Base-by-base conservation (phyloP, 2,888 invertebrate genomes). In the Nipponacmea schrenckii region DNA sequence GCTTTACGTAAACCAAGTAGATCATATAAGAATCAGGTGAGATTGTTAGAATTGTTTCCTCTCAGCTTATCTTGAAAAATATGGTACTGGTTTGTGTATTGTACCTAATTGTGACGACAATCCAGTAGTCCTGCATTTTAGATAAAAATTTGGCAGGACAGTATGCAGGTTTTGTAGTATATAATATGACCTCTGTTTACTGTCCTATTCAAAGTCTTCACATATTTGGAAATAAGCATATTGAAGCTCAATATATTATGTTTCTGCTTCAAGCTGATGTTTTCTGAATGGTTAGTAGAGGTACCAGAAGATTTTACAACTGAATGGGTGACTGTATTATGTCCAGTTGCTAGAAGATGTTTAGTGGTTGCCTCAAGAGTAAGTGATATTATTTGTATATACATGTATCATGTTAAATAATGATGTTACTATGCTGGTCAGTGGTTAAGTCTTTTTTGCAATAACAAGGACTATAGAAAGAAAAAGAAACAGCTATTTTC, bases 281-380 rank as follows among this genome's bases (percentile, higher is more conserved):
- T 94, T 73, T 97, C 97, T 0, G 98, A 98, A 89, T 98, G 97
- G 97, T 90, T 98, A 87, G 90, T 94, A 0, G 95, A 97, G 79
- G 92, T 94, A 71, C 98, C 98, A 0, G 90, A 91, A 39, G 88
- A 90, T 77, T 86, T 90, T 70, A 81, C 81, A 20, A 76, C 83
- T 17, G 86, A 90, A 46, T 91, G 91, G 91, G 75, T 89, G 20
- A 86, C 91, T 83, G 85, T 90, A 0, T 92, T 95, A 0, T 96
- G 95, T 86, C 98, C 98, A 0, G 92, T 92, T 83, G 98, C 97
- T 27, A 92, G 92, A 73, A 91, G 98, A 70, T 92, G 93, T 81
- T 90, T 98, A n/a, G 91, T 97, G 10, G 92, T 97, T 24, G 94
- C 96, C 15, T 90, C 91, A 74, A 91, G 91, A 87, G 96, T 88